Evolutionary conservation across 2,888 invertebrate genomes (phyloP).

Genomic region (Drosophila tanythrix): DNA sequence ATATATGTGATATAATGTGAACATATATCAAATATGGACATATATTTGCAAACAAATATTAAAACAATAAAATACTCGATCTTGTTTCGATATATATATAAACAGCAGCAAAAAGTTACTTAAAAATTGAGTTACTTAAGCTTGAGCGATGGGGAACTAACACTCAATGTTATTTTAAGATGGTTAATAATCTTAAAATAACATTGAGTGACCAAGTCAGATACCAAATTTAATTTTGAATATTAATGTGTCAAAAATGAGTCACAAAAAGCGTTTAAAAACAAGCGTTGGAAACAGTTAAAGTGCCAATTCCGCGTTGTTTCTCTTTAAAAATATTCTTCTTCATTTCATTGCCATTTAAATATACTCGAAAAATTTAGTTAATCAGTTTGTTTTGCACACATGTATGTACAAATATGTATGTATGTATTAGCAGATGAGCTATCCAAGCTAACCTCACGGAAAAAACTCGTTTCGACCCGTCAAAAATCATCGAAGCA

Average conservation of each 20-base stretch:
- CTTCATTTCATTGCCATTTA: neutral
- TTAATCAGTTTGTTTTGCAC: neutral
- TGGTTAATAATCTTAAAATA: neutral
- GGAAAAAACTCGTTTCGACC: neutral
- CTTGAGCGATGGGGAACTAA: neutral
- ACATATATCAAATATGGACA: too few relatives aligned
- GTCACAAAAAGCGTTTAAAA: conserved; percentile 2
- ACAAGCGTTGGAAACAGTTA: neutral
- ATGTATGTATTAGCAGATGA: neutral
- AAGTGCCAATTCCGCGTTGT: neutral
- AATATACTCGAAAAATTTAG: neutral
- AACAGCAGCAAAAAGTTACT: neutral
- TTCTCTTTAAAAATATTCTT: neutral
- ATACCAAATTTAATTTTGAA: conserved; percentile 7
- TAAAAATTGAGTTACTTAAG: neutral
- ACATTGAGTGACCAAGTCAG: neutral
- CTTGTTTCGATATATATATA: neutral
- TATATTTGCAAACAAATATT: neutral
- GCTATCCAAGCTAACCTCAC: neutral
- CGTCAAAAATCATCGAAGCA: neutral
- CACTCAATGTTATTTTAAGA: too few relatives aligned
- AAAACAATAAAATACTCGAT: neutral
- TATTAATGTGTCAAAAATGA: conserved; percentile 10
- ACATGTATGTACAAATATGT: neutral
- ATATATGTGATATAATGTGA: neutral